Base-by-base conservation (phyloP, 2,888 invertebrate genomes). In the Anthrax anthrax region DNA sequence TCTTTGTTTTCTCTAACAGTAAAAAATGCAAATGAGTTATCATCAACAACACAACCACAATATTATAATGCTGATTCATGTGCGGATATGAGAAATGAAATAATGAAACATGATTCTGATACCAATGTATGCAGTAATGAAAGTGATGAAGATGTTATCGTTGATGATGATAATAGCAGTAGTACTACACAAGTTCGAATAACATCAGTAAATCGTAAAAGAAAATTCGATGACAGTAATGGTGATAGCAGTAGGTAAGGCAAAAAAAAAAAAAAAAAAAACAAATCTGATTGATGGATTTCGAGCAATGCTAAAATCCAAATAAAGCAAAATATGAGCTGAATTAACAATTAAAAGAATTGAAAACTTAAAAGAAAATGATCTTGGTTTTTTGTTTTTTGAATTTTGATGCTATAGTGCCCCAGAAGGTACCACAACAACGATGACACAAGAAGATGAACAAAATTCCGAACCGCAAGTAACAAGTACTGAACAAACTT, bases 111-210 rank as follows among this genome's bases (percentile, higher is more conserved):
- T 14, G 42, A 64, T 44, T 56, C 57, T 45, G 55, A 61, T 50
- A 60, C 62, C 52, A 63, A 60, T 39, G 54, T 57, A 47, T 64
- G 62, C 49, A 65, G 64, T 52, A 66, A 67, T 55, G 67, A 67
- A 47, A 67, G 65, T 56, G 68, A 68, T 29, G 68, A 69, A 54
- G 68, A 69, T 56, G 66, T 68, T 36, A 66, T 68, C 17, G 68
- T 68, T 46, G 67, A 68, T 52, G 66, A 67, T 52, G 66, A 67
- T 46, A 60, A 61, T 9, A n/a, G n/a, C n/a, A n/a, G n/a, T n/a
- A n/a, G n/a, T n/a, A n/a, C n/a, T n/a, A n/a, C n/a, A n/a, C n/a
- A n/a, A n/a, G 56, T 63, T 37, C 64, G 61, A 55, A 53, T 50
- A 9, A n/a, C n/a, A n/a, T n/a, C n/a, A n/a, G 39, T 63, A 49